These are phyloP conservation scores for Coregonus sp. DNA, from an alignment of 2,797 vertebrate species.

Conservation along the genomic window DNA sequence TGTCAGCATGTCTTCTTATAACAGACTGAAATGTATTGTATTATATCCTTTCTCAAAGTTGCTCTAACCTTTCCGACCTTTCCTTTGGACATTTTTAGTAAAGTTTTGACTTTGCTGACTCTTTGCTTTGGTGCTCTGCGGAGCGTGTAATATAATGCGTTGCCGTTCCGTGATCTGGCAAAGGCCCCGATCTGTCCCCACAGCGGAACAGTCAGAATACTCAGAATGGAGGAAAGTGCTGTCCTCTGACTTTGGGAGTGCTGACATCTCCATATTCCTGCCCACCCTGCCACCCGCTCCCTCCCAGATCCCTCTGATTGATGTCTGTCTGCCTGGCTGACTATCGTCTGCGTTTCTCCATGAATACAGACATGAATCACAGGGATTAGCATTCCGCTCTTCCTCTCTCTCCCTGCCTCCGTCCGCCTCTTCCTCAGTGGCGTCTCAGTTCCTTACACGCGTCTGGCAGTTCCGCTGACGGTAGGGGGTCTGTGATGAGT, in stretches of 20 bases:
- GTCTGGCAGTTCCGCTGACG: not conserved
- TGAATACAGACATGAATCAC: constrained; percentile 8
- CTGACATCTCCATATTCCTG: constrained; percentile 66
- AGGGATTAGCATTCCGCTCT: not conserved
- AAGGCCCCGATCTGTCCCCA: constrained; percentile 44
- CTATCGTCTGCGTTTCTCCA: not conserved
- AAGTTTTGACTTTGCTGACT: constrained; percentile 40
- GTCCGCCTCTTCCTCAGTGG: not conserved
- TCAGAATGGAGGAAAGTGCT: constrained; percentile 62
- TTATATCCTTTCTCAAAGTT: constrained; percentile 18
- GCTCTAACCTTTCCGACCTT: constrained; percentile 17
- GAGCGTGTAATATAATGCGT: constrained; percentile 53
- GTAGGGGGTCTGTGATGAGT: not conserved
- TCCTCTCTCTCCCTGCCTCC: not conserved
- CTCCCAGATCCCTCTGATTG: constrained; percentile 5
- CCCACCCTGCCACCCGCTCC: constrained; percentile 6
- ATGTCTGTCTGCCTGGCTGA: not conserved
- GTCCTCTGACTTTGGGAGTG: constrained; percentile 67
- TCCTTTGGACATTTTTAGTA: constrained; percentile 15
- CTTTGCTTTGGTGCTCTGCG: constrained; percentile 39
- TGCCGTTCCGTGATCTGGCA: constrained; percentile 44
- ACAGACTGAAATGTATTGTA: constrained; percentile 44
- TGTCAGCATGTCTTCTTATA: not conserved
- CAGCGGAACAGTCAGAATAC: constrained; percentile 52
- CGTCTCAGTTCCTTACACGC: not conserved